Evolutionary conservation across 1,140 invertebrate species (phyloP).

Genomic region (Diachasma alloeum): DNA sequence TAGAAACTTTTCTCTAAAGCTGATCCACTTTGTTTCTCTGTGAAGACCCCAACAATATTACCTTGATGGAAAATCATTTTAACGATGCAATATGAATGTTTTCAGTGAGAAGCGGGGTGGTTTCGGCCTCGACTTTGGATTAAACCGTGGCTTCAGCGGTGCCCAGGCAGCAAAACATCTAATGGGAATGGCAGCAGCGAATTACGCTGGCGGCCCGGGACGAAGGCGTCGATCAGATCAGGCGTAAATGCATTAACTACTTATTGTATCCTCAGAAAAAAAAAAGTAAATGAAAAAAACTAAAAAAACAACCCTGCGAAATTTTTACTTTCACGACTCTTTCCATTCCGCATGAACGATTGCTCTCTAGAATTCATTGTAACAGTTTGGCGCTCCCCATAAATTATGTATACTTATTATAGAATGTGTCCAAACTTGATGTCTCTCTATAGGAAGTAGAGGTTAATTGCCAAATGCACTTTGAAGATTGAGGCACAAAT

Average conservation of each 20-base stretch:
- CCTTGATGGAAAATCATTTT: not conserved
- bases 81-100: constrained; percentile 25
- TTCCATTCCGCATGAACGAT: not conserved
- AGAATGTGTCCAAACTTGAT: not conserved
- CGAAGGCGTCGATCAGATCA: constrained; percentile 77
- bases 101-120: constrained; percentile 78
- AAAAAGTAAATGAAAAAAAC: not conserved
- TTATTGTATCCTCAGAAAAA: not conserved
- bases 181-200: constrained; percentile 86
- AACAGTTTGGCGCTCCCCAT: not conserved
- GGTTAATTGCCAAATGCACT: not conserved
- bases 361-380: too few species aligned
- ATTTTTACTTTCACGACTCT: not conserved
- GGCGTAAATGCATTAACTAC: constrained; percentile 35
- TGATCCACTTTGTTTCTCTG: too few species aligned
- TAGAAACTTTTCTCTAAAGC: too few species aligned
- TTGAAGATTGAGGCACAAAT: not conserved
- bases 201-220: constrained; percentile 86
- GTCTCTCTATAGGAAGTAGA: not conserved
- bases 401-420: not conserved
- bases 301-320: constrained; percentile 4
- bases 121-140: constrained; percentile 73
- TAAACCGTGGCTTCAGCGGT: constrained; percentile 86
- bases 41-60: too few species aligned
- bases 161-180: constrained; percentile 88